Conservation (phyloP, 2,113 vertebrate species). For the Periophthalmus modestus region DNA sequence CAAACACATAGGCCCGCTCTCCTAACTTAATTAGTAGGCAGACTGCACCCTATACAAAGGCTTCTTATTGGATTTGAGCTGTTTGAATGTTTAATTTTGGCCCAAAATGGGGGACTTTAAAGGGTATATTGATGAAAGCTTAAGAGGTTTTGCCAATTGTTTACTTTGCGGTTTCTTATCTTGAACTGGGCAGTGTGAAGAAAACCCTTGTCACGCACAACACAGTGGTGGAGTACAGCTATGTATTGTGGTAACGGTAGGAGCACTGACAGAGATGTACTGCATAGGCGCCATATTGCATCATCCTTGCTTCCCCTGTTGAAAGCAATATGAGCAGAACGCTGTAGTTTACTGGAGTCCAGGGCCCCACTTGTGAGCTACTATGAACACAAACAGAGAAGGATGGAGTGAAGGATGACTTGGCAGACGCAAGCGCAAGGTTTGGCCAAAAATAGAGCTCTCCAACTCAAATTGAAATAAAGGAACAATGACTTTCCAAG, state of each 20-base stretch:
- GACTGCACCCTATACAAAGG: slow-evolving; percentile 44
- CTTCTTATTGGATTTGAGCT: slow-evolving; percentile 63
- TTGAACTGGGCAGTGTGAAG: slow-evolving; percentile 25
- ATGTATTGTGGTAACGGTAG: slow-evolving; percentile 50
- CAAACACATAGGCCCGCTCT: slow-evolving; percentile 61
- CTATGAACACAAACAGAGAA: slow-evolving; percentile 33
- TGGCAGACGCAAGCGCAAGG: slow-evolving; percentile 55
- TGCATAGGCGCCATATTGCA: slow-evolving; percentile 48
- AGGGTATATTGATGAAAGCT: slow-evolving; percentile 52
- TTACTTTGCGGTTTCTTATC: slow-evolving; percentile 63
- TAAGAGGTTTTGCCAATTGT: slow-evolving; percentile 43
- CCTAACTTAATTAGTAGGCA: slow-evolving; percentile 63
- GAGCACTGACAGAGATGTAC: slow-evolving; percentile 38
- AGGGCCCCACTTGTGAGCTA: slow-evolving; percentile 39
- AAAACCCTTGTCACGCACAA: slow-evolving; percentile 48
- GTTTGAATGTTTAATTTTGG: slow-evolving; percentile 60
- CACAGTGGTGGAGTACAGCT: slow-evolving; percentile 22
- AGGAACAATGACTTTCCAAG: not conserved
- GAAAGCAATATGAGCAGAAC: slow-evolving; percentile 56
- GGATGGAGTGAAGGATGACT: slow-evolving; percentile 44
- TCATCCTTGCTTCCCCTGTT: slow-evolving; percentile 55
- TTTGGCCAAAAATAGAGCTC: slow-evolving; percentile 39
- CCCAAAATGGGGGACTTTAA: slow-evolving; percentile 39
- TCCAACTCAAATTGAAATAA: slow-evolving; percentile 18
- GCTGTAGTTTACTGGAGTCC: slow-evolving; percentile 46